Evolutionary conservation across 1,140 invertebrate species (phyloP).

Genomic region (Dreissena polymorpha): DNA sequence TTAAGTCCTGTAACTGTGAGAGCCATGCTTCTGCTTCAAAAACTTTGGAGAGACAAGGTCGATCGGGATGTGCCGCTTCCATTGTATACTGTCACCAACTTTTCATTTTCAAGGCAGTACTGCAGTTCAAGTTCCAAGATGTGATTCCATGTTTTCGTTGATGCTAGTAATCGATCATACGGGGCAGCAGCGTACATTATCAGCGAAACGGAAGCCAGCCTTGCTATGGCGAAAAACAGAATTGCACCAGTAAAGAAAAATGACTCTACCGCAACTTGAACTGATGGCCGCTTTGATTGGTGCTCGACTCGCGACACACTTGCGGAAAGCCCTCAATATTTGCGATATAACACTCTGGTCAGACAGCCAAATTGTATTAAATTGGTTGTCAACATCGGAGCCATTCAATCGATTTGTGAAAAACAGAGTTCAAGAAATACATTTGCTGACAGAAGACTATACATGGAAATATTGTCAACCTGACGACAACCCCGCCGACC

Average conservation of each 20-base stretch:
- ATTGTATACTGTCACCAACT: neutral
- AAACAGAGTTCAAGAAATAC: slow-evolving; percentile 40
- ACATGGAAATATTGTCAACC: slow-evolving; percentile 40
- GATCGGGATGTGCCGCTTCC: too few species aligned
- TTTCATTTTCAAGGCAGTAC: slow-evolving; percentile 19
- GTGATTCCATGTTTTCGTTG: slow-evolving; percentile 38
- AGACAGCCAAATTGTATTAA: slow-evolving; percentile 54
- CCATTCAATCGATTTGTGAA: slow-evolving; percentile 47
- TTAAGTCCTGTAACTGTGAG: slow-evolving; percentile 41
- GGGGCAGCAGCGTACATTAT: slow-evolving; percentile 40
- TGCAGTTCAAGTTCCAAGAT: neutral
- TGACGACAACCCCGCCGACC: slow-evolving; percentile 38
- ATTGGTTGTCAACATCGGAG: slow-evolving; percentile 38
- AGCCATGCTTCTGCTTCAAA: too few species aligned
- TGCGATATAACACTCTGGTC: slow-evolving; percentile 33
- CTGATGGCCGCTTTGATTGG: slow-evolving; percentile 54
- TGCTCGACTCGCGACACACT: slow-evolving; percentile 42
- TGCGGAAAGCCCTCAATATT: neutral
- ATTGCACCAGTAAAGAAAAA: slow-evolving; percentile 35
- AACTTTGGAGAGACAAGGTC: too few species aligned
- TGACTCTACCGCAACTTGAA: slow-evolving; percentile 47
- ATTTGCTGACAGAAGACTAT: neutral
- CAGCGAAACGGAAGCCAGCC: slow-evolving; percentile 4
- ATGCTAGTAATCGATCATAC: slow-evolving; percentile 53
- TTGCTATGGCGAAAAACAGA: slow-evolving; percentile 54